These are phyloP conservation scores for Andrena marginata DNA, from an alignment of 2,888 invertebrate species.

Conservation along the genomic window DNA sequence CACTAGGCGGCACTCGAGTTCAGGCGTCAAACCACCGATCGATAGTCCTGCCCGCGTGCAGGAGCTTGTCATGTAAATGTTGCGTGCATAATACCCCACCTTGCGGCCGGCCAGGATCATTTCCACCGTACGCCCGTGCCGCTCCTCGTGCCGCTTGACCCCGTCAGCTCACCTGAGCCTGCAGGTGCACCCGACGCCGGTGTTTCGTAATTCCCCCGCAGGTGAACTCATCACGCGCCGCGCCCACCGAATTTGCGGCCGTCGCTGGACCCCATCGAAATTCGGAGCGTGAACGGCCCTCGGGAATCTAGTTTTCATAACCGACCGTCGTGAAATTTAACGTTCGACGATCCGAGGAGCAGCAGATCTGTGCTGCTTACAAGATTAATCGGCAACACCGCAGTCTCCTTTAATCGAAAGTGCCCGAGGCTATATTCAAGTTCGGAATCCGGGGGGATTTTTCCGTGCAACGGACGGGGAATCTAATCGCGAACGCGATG, in stretches of 20 bases:
- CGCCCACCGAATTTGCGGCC: conserved; percentile 19
- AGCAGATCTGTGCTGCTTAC: background rate
- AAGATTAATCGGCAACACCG: background rate
- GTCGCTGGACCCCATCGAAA: background rate
- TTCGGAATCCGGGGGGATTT: background rate
- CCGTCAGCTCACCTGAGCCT: conserved; percentile 20
- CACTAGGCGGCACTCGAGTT: conserved; percentile 81
- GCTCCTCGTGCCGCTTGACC: conserved; percentile 32
- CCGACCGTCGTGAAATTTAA: background rate
- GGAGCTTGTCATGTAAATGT: conserved; percentile 82
- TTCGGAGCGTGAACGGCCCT: background rate
- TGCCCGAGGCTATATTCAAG: too few species aligned
- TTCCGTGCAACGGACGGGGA: background rate
- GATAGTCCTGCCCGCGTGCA: conserved; percentile 79
- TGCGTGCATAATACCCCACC: conserved; percentile 78
- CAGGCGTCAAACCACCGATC: conserved; percentile 84
- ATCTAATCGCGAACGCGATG: background rate
- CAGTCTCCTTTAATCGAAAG: background rate
- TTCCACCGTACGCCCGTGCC: conserved; percentile 60
- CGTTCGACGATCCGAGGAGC: background rate
- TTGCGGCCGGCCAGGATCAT: conserved; percentile 71
- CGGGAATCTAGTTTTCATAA: background rate
- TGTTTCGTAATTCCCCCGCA: conserved; percentile 32
- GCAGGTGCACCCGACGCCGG: conserved; percentile 15
- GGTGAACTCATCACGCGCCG: conserved; percentile 17